phyloP scores from a whole-genome alignment of 2,888 invertebrate species.

The Eupithecia dodoneata region DNA sequence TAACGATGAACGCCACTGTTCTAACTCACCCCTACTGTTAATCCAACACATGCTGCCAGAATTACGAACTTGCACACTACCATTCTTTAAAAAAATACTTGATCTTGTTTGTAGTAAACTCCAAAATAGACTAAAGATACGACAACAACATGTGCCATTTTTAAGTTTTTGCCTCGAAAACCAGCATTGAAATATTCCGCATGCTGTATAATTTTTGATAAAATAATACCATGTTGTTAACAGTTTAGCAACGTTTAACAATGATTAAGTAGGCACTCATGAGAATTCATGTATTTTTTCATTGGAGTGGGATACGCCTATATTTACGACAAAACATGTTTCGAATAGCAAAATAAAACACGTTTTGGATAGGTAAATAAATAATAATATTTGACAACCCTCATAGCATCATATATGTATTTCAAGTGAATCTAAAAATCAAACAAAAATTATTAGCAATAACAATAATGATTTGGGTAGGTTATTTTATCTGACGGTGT shows the following conservation, averaged over 20 bases:
- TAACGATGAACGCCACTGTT: too few species aligned
- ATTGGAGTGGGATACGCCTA: neutral
- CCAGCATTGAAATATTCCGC: constrained; percentile 11
- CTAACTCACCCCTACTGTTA: constrained; percentile 20
- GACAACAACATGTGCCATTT: neutral
- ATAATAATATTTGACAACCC: too few species aligned
- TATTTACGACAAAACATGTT: neutral
- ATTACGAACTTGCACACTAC: neutral
- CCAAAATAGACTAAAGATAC: constrained; percentile 18
- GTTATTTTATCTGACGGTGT: neutral
- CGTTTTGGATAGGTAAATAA: too few species aligned
- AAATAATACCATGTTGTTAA: constrained; percentile 11
- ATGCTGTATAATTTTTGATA: constrained; percentile 27
- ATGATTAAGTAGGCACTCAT: neutral
- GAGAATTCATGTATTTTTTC: neutral
- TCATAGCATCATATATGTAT: too few species aligned
- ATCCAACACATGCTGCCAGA: constrained; percentile 13
- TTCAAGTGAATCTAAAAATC: neutral
- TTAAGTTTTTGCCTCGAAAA: constrained; percentile 15
- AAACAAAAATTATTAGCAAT: neutral
- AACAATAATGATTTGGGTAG: neutral
- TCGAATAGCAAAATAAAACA: neutral
- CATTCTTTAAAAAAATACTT: neutral
- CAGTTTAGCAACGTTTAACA: constrained; percentile 28
- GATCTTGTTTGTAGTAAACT: neutral